A percentile compares a stretch with the other conserved stretches of the same genome.
Conservation (phyloP, 2,797 vertebrate species). For the Hipposideros larvatus region DNA sequence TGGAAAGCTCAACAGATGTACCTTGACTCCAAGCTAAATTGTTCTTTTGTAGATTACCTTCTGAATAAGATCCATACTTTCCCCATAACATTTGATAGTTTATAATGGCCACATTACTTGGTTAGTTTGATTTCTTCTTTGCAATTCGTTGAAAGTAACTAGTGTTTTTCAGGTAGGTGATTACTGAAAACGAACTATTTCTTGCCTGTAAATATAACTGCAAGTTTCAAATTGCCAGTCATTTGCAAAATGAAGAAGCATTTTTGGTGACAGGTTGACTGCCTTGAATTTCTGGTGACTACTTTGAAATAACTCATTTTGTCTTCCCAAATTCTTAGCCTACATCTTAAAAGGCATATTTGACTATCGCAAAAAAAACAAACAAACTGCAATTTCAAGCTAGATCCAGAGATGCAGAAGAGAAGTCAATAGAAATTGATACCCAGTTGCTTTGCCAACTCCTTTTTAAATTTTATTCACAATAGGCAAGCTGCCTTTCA, state of each 20-base stretch:
- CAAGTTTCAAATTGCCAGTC: conserved; percentile 47
- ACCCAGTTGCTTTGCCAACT: background rate
- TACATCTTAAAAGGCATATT: conserved; percentile 46
- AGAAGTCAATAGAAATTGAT: conserved; percentile 63
- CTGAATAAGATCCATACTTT: conserved; percentile 54
- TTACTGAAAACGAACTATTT: conserved; percentile 58
- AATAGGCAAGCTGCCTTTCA: conserved; percentile 33
- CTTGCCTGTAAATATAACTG: conserved; percentile 2
- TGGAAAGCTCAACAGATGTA: conserved; percentile 31
- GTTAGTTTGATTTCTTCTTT: conserved; percentile 42
- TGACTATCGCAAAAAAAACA: background rate
- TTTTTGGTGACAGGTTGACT: conserved; percentile 54
- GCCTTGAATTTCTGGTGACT: conserved; percentile 69
- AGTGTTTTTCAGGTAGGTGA: conserved; percentile 51
- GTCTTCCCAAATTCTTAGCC: conserved; percentile 51
- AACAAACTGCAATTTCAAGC: conserved; percentile 8
- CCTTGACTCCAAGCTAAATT: conserved; percentile 32
- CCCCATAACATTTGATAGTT: conserved; percentile 28
- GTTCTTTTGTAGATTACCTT: conserved; percentile 49
- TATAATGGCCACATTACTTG: conserved; percentile 25
- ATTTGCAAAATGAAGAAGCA: conserved; percentile 54
- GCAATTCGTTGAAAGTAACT: conserved; percentile 56
- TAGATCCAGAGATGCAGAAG: conserved; percentile 59
- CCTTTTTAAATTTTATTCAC: conserved; percentile 56
- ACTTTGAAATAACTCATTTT: conserved; percentile 57